Percentiles rank a stretch among this genome's conserved stretches.
Conservation (phyloP, 1,140 invertebrate genomes). For the Caenorhabditis elegans region DNA sequence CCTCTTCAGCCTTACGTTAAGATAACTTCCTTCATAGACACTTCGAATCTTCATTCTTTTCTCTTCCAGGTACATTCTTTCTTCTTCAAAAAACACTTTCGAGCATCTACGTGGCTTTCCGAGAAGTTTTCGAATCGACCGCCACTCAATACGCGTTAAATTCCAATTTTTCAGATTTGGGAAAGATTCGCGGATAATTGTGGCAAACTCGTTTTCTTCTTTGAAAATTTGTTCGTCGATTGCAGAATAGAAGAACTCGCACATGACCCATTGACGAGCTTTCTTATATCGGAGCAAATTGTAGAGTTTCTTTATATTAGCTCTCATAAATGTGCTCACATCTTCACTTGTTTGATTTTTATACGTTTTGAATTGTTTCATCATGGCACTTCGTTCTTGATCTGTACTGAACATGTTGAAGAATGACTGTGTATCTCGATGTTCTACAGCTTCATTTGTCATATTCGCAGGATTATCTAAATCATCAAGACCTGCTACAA, state of each 20-base stretch:
- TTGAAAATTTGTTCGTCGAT: constrained; percentile 80
- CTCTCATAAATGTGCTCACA: constrained; percentile 6
- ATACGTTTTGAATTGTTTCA: constrained; percentile 5
- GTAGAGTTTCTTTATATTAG: constrained; percentile 4
- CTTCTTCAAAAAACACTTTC: constrained; percentile 88
- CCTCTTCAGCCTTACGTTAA: not conserved
- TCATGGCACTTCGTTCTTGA: constrained; percentile 15
- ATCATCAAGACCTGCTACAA: not conserved
- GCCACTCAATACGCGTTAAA: constrained; percentile 73
- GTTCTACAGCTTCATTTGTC: not conserved
- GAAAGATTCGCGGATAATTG: constrained; percentile 90
- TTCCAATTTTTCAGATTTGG: constrained; percentile 83
- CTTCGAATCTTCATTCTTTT: constrained; percentile 88
- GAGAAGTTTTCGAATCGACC: constrained; percentile 45
- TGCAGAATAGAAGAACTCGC: constrained; percentile 97
- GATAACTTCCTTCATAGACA: constrained; percentile 78
- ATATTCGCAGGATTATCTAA: not conserved
- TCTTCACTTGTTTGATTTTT: constrained; percentile 21
- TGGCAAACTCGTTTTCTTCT: constrained; percentile 93
- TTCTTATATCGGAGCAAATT: constrained; percentile 66
- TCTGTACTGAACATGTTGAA: constrained; percentile 9
- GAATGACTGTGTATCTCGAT: not conserved
- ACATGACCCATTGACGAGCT: constrained; percentile 97
- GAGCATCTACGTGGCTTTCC: constrained; percentile 81
- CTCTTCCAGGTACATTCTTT: constrained; percentile 82